Conservation (phyloP, 1,140 invertebrate species). For the Drosophila leontia region DNA sequence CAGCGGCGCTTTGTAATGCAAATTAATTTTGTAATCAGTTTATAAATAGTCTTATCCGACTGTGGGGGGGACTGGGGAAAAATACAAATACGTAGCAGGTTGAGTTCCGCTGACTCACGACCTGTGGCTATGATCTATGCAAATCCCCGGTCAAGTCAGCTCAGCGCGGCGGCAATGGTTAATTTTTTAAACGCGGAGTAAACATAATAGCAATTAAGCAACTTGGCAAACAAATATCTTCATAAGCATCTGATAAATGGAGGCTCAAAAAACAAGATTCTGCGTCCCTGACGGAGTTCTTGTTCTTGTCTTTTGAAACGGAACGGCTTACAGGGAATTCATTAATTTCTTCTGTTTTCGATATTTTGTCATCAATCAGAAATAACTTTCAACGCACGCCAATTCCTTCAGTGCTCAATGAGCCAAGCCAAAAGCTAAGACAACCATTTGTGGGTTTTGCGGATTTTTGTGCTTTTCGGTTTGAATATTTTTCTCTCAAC, state of each 20-base stretch:
- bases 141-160: conserved; percentile 61
- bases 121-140: conserved; percentile 47
- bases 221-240: conserved; percentile 69
- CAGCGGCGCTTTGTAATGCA: conserved; percentile 68
- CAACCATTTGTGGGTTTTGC: conserved; percentile 32
- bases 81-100: conserved; percentile 33
- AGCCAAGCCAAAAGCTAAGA: conserved; percentile 24
- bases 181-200: conserved; percentile 44
- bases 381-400: conserved; percentile 83
- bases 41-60: conserved; percentile 55
- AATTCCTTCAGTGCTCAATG: conserved; percentile 61
- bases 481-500: conserved; percentile 26
- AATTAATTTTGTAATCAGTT: conserved; percentile 72
- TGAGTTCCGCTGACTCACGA: conserved; percentile 59
- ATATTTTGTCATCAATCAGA: conserved; percentile 83
- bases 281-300: conserved; percentile 30
- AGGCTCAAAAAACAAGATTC: conserved; percentile 67
- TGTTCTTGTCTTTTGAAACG: conserved; percentile 34
- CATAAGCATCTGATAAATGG: conserved; percentile 67
- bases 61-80: conserved; percentile 32
- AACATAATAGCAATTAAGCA: conserved; percentile 79
- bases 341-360: conserved; percentile 69
- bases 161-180: conserved; percentile 44
- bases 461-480: conserved; percentile 16
- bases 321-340: conserved; percentile 75